Percentiles rank a stretch among this genome's conserved stretches.
Evolutionary conservation across 1,140 invertebrate genomes (phyloP).

Genomic region (Polyergus mexicanus): DNA sequence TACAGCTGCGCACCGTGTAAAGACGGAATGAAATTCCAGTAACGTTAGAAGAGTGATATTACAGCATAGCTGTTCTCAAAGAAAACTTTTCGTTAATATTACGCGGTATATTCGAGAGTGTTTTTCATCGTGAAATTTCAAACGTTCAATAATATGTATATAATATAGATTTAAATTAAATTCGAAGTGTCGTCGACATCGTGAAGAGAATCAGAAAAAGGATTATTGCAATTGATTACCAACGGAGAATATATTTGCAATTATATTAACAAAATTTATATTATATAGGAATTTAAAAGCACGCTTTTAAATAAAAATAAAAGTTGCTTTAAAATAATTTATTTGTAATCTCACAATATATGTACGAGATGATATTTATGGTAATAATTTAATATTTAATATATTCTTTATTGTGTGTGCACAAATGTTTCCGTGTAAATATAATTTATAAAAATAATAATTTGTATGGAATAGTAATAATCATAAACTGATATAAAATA

Average conservation of each 20-base stretch:
- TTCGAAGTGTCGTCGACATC: not conserved
- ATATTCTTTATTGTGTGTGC: not conserved
- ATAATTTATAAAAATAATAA: not conserved
- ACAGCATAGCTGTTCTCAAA: not conserved
- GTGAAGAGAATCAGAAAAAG: not conserved
- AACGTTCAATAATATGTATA: not conserved
- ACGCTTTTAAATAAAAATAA: slow-evolving; percentile 7
- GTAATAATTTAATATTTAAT: not conserved
- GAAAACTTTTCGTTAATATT: not conserved
- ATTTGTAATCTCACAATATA: not conserved
- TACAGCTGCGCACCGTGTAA: slow-evolving; percentile 24
- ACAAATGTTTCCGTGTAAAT: not conserved
- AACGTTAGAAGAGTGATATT: slow-evolving; percentile 45
- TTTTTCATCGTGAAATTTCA: slow-evolving; percentile 22
- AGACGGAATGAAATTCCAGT: slow-evolving; percentile 59
- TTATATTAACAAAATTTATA: not conserved
- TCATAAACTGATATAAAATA: not conserved
- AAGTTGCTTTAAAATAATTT: not conserved
- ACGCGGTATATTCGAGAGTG: not conserved
- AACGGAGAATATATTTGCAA: not conserved
- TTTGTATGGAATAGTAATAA: not conserved
- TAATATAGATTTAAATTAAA: not conserved
- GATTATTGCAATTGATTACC: not conserved
- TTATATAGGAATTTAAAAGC: not conserved
- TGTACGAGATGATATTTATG: not conserved